phyloP scores from a whole-genome alignment of 2,888 invertebrate genomes.

The Pasiphila rectangulata region DNA sequence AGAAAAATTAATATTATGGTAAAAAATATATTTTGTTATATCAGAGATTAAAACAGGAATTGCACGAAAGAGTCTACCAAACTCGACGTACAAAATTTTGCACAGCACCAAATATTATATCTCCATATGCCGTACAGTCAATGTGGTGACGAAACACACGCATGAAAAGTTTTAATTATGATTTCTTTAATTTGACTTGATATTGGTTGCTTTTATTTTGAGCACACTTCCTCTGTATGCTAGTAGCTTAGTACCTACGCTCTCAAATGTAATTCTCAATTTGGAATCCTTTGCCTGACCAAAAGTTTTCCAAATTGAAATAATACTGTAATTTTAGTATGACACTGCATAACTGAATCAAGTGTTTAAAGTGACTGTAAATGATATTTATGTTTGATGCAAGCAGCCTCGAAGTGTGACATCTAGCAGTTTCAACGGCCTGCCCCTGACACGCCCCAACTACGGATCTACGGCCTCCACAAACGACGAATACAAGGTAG shows the following conservation, averaged over 20 bases:
- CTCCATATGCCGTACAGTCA: not conserved
- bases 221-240: not conserved
- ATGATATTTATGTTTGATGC: conserved; percentile 29
- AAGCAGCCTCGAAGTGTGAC: conserved; percentile 63
- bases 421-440: conserved; percentile 62
- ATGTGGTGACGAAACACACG: not conserved
- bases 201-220: not conserved
- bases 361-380: too few relatives aligned
- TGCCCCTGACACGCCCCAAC: conserved; percentile 61
- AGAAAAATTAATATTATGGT: too few relatives aligned
- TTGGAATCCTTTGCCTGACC: not conserved
- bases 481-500: conserved; percentile 68
- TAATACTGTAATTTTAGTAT: too few relatives aligned
- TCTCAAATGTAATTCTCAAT: not conserved
- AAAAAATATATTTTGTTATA: too few relatives aligned
- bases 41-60: too few relatives aligned
- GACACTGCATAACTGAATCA: not conserved
- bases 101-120: too few relatives aligned
- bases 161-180: not conserved
- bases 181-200: not conserved
- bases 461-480: conserved; percentile 54
- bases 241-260: too few relatives aligned
- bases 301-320: not conserved
- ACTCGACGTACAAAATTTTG: too few relatives aligned
- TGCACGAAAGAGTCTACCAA: too few relatives aligned